Conservation (phyloP, 2,797 vertebrate species). For the Gymnocypris eckloni region DNA sequence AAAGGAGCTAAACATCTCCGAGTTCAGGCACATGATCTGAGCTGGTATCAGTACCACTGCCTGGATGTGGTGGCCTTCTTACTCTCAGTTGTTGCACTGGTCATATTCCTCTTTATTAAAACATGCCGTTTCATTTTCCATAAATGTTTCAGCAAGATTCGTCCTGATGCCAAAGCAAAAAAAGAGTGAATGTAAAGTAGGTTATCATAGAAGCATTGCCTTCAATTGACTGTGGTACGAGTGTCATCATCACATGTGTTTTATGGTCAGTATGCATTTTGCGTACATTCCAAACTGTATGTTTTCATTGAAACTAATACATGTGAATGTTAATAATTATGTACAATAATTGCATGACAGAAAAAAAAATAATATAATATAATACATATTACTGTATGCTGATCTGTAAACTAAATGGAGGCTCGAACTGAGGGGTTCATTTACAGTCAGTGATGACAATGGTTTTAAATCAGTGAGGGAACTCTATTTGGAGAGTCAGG, state of each 20-base stretch:
- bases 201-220: background rate
- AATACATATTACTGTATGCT: no score
- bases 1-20: slow-evolving; percentile 76
- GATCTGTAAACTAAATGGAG: no score
- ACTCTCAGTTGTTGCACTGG: slow-evolving; percentile 55
- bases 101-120: slow-evolving; percentile 62
- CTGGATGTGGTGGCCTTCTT: slow-evolving; percentile 74
- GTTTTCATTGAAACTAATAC: background rate
- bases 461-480: no score
- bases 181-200: slow-evolving; percentile 57
- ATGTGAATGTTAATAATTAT: no score
- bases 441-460: no score
- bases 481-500: no score
- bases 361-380: no score
- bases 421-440: no score
- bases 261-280: background rate
- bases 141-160: slow-evolving; percentile 58
- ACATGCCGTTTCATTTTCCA: slow-evolving; percentile 61
- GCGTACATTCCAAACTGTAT: background rate
- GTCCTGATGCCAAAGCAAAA: background rate
- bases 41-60: slow-evolving; percentile 77
- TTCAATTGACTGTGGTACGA: background rate
- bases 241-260: background rate
- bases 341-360: no score
- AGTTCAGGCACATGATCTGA: slow-evolving; percentile 71